Evolutionary conservation across 2,888 invertebrate genomes (phyloP), one percentile per base, ranked within the genome.

Genomic region (Pegoplata infirma): DNA sequence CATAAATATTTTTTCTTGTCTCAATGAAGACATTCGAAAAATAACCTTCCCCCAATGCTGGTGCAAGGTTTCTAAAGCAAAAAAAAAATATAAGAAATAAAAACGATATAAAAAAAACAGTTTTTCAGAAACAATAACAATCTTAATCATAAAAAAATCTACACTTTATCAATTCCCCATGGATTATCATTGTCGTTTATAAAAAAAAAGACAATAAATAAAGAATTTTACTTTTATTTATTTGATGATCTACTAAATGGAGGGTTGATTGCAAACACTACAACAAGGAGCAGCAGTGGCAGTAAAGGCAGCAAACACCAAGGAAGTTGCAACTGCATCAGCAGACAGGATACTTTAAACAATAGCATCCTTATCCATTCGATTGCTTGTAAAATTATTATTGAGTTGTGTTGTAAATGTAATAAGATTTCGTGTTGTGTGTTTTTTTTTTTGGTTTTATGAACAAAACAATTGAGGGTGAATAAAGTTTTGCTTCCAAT

Each of bases 301-400:
- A 7, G 47, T 12, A n/a, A n/a, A n/a, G n/a, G n/a, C n/a, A 32
- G 17, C 46, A 63, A 23, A 23, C 21, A 64, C 25, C n/a, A 23
- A 8, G 23, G 44, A 47, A 61, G 28, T 28, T 36, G 66, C 59
- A 56, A 64, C 53, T 73, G 71, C 74, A 64, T n/a, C 36, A 51
- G 14, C 61, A 56, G 21, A 28, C 58, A 40, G 55, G 69, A 64
- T 46, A 56, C 49, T 58, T 51, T 44, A 28, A 63, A 66, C 58
- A 56, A 58, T 61, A 66, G 69, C 55, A 51, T 79, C 46, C 69
- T 78, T 79, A 79, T 76, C 67, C 49, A 77, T 64, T 49, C 71
- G 80, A 78, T 76, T 58, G 78, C 78, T 81, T 81, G 81, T 81
- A 78, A 84, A 82, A 84, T 86, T 84, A 83, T 86, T 86, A 86